phyloP scores from a whole-genome alignment of 2,113 vertebrate species.

The Indicator maculatus region DNA sequence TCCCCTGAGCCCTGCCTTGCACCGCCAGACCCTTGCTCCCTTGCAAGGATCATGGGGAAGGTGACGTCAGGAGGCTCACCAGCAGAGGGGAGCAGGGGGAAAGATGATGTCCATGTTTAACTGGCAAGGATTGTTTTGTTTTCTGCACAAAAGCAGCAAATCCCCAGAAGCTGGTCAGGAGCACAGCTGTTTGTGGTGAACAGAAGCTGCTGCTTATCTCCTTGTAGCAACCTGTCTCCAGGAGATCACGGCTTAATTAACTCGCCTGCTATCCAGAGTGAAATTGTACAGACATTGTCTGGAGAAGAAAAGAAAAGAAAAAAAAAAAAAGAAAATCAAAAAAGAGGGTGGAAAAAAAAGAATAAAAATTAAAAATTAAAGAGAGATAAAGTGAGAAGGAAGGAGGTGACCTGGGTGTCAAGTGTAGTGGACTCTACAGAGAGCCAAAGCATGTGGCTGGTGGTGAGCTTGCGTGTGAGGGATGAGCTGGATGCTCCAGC shows the following conservation, averaged over 20 bases:
- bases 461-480: neutral
- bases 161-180: conserved; percentile 70
- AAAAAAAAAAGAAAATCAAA: conserved; percentile 6
- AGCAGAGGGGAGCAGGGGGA: neutral
- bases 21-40: neutral
- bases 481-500: neutral
- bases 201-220: conserved; percentile 74
- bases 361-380: neutral
- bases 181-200: conserved; percentile 64
- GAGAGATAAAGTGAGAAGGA: conserved; percentile 52
- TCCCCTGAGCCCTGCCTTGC: neutral
- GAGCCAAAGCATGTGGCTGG: neutral
- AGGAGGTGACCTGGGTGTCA: conserved; percentile 52
- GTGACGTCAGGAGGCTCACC: conserved; percentile 35
- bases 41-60: neutral
- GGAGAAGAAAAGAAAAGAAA: conserved; percentile 5
- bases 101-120: conserved; percentile 57
- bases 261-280: conserved; percentile 61
- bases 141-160: conserved; percentile 69
- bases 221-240: conserved; percentile 74
- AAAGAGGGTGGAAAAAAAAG: conserved; percentile 20
- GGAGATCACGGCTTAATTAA: conserved; percentile 82
- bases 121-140: conserved; percentile 68
- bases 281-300: conserved; percentile 62
- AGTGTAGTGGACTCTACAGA: neutral